Conservation (phyloP, 2,797 vertebrate species). For the Sebastes oblongus region DNA sequence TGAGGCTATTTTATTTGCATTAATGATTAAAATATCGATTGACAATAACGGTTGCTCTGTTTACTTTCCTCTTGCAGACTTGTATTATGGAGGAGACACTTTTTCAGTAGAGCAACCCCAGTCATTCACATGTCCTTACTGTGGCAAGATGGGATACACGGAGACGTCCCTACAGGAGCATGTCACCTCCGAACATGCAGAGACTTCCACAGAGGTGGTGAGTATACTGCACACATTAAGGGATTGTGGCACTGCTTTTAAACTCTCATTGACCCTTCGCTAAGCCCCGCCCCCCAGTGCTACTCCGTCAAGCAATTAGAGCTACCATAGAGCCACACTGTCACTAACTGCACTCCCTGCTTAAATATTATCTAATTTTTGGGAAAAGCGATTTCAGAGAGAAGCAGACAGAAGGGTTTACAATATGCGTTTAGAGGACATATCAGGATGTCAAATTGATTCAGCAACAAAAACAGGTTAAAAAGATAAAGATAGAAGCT, state of each 20-base stretch:
- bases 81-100: conserved; percentile 99
- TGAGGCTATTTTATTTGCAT: background rate
- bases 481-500: no score
- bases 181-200: conserved; percentile 96
- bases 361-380: no score
- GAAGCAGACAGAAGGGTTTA: no score
- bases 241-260: background rate
- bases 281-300: no score
- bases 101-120: conserved; percentile 99
- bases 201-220: conserved; percentile 99
- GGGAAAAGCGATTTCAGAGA: no score
- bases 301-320: no score
- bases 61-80: conserved; percentile 82
- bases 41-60: background rate
- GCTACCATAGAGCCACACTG: no score
- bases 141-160: conserved; percentile 98
- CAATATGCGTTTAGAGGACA: no score
- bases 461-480: no score
- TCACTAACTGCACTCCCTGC: no score
- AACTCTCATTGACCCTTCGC: background rate
- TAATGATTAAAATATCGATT: background rate
- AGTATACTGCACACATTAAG: conserved; percentile 59
- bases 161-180: conserved; percentile 99
- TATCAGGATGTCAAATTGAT: no score
- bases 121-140: conserved; percentile 99